A percentile compares a stretch with the other conserved stretches of the same genome.
Conservation (phyloP, 2,113 vertebrate species). For the Embiotoca jacksoni region DNA sequence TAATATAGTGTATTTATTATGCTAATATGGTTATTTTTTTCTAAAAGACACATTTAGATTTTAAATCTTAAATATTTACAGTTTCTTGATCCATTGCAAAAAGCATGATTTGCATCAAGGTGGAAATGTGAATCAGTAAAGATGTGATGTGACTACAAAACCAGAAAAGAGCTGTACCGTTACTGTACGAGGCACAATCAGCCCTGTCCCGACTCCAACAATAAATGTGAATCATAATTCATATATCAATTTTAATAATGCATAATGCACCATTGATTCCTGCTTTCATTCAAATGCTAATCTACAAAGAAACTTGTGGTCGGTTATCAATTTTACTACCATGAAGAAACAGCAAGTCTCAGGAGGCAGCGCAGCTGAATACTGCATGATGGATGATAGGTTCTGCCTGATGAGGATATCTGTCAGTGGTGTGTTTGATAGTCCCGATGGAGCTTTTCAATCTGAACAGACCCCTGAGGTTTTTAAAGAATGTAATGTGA, state of each 20-base stretch:
- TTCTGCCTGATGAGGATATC: background rate
- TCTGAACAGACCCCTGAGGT: background rate
- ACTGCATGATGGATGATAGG: background rate
- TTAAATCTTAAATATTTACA: too few relatives aligned
- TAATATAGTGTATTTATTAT: background rate
- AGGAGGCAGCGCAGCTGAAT: background rate
- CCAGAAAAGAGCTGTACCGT: background rate
- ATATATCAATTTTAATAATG: constrained; percentile 16
- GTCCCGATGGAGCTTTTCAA: background rate
- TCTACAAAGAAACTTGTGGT: background rate
- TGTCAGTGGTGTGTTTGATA: background rate
- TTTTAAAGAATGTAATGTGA: background rate
- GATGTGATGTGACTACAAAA: background rate
- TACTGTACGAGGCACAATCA: background rate
- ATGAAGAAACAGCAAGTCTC: background rate
- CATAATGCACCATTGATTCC: background rate
- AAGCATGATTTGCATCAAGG: background rate
- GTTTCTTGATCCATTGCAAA: background rate
- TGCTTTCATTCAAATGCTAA: constrained; percentile 4
- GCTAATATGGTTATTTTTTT: background rate
- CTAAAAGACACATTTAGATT: background rate
- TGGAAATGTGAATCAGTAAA: background rate
- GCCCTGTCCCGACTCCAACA: background rate
- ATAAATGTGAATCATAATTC: background rate
- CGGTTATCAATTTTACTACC: background rate